Percentiles rank a stretch among this genome's conserved stretches.
Evolutionary conservation across 2,113 vertebrate species (phyloP).

Genomic region (Pterocles orientalis): DNA sequence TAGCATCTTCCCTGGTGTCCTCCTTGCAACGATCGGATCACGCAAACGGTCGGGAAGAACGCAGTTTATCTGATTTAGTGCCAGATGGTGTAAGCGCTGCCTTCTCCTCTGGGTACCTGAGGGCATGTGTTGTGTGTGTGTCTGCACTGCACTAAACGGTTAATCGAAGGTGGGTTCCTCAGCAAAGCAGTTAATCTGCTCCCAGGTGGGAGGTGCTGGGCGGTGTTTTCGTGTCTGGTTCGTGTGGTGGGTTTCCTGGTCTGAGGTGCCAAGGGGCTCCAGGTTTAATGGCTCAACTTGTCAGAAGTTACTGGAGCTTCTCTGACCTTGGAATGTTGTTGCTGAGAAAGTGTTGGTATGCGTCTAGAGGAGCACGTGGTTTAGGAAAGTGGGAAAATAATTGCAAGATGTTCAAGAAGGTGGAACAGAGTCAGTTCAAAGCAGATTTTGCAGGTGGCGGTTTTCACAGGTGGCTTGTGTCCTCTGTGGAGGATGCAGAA

Average conservation of each 20-base stretch:
- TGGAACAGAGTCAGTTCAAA: background rate
- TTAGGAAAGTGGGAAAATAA: background rate
- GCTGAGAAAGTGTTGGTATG: background rate
- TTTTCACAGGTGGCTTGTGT: background rate
- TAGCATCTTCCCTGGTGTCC: background rate
- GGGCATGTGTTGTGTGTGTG: background rate
- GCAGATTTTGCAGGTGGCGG: background rate
- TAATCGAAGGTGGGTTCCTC: no score
- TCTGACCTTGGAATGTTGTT: background rate
- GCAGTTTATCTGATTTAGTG: background rate
- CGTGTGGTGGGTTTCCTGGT: no score
- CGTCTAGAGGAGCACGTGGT: background rate
- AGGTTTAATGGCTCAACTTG: background rate
- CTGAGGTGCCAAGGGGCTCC: background rate
- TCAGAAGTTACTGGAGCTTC: background rate
- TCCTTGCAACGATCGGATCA: accelerated
- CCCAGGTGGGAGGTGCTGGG: accelerated
- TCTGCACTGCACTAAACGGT: background rate
- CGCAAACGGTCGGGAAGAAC: background rate
- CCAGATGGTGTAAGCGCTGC: background rate
- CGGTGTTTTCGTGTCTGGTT: background rate
- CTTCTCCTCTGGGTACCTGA: background rate
- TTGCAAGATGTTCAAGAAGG: background rate
- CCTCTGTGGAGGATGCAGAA: no score
- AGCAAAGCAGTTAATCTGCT: background rate